Conservation (phyloP, 64 coral and sea anemone species). For the Stichodactyla mertensii region DNA sequence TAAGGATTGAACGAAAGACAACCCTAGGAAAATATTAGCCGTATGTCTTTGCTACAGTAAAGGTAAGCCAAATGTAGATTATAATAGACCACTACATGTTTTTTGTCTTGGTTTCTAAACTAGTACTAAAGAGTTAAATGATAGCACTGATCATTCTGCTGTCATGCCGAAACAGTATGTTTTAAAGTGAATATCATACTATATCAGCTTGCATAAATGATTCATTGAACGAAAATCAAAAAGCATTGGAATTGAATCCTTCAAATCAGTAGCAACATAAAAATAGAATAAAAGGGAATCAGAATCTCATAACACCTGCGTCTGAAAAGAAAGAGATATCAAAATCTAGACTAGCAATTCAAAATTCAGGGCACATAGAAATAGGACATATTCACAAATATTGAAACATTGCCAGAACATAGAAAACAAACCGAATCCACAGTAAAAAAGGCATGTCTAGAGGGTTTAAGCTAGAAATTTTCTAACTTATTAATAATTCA, state of each 20-base stretch:
- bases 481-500: slow-evolving; percentile 48
- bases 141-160: background rate
- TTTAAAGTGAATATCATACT: background rate
- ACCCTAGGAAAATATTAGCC: background rate
- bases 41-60: background rate
- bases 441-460: background rate
- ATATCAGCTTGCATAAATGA: background rate
- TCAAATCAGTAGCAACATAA: background rate
- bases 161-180: background rate
- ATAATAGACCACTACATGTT: background rate
- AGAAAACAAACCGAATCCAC: background rate
- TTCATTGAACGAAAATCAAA: background rate
- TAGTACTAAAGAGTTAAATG: background rate
- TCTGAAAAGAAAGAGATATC: background rate
- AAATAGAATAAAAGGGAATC: background rate
- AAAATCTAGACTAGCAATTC: background rate
- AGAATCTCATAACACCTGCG: background rate
- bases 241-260: background rate
- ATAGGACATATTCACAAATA: background rate
- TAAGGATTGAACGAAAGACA: background rate
- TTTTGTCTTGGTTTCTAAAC: background rate
- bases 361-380: background rate
- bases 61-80: background rate
- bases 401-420: background rate
- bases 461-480: background rate